These are phyloP conservation scores for Hesperia comma DNA, from an alignment of 2,888 invertebrate species.

Conservation along the genomic window DNA sequence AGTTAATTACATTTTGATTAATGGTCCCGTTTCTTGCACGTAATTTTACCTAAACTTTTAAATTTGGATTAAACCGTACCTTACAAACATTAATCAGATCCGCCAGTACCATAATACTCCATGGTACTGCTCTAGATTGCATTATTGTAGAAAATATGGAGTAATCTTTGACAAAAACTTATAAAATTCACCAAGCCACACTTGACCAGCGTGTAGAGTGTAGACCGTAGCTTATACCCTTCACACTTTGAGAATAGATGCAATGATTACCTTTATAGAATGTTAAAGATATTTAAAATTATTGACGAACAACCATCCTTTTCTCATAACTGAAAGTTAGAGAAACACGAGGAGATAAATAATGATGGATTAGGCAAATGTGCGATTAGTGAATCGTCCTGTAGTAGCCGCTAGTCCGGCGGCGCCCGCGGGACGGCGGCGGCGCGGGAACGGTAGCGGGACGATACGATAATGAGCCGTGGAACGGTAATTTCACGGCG, in stretches of 20 bases:
- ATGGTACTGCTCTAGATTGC: neutral
- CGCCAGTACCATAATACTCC: neutral
- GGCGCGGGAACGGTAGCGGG: slow-evolving; percentile 18
- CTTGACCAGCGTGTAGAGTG: too few species aligned
- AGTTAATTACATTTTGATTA: slow-evolving; percentile 19
- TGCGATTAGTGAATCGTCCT: slow-evolving; percentile 13
- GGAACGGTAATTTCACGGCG: slow-evolving; percentile 43
- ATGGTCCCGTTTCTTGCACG: slow-evolving; percentile 9
- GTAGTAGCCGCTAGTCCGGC: neutral
- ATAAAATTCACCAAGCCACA: too few species aligned
- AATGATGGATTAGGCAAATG: too few species aligned
- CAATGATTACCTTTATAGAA: too few species aligned
- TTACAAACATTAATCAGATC: neutral
- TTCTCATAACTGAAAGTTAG: too few species aligned
- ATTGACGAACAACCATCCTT: too few species aligned
- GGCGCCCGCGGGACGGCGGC: too few species aligned
- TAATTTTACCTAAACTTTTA: slow-evolving; percentile 6
- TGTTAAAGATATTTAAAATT: too few species aligned
- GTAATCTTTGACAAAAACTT: too few species aligned
- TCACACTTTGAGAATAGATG: too few species aligned
- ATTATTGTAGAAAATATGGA: neutral
- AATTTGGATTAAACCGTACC: slow-evolving; percentile 1
- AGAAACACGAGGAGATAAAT: too few species aligned
- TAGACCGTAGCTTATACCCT: too few species aligned
- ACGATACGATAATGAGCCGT: slow-evolving; percentile 29